Evolutionary conservation across 1,140 invertebrate genomes (phyloP), one percentile per base, ranked within the genome.

Genomic region (Dryas iulia): DNA sequence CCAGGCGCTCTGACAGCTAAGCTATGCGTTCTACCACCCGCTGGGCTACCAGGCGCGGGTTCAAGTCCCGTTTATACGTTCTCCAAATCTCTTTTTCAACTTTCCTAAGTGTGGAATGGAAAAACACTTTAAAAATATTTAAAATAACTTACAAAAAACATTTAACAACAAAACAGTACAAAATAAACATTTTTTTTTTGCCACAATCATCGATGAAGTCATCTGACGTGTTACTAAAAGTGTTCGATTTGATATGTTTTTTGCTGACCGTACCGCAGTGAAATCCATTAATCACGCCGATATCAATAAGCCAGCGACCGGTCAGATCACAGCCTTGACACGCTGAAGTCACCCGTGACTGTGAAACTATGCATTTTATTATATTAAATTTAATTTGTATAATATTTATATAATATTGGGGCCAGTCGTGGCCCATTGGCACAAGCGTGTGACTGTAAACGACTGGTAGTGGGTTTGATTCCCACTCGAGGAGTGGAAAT

Each of bases 231-330:
- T 47, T 8, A 47, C 18, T 47, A 18, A 21, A 47, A 47, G 10
- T 8, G 1, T 14, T 14, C 18, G 3, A 47, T 47, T 47, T 21
- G 39, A 47, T 47, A 21, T 47, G 14, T 47, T 59, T 52, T 66
- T 33, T 59, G 26, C 58, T 59, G 39, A 31, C 65, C 10, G 35
- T 60, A 60, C 56, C 5, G 12, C 11, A 28, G 33, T 21, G 30
- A 53, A 28, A 60, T 60, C 18, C 57, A 66, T 66, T 66, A 66
- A 66, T 66, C 65, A 66, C 23, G 14, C 39, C 12, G 57, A 52
- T 53, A 66, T 66, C 65, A 66, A 60, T 66, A 66, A 66, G 63
- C 64, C 60, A 53, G 57, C 59, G 57, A 66, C 56, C 24, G 28
- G 57, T 28, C 54, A 26, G 53, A 21, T 21, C 18, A n/a, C 6